These are phyloP conservation scores for Leptocoma aspasia DNA, from an alignment of 2,113 vertebrate genomes.

Conservation along the genomic window DNA sequence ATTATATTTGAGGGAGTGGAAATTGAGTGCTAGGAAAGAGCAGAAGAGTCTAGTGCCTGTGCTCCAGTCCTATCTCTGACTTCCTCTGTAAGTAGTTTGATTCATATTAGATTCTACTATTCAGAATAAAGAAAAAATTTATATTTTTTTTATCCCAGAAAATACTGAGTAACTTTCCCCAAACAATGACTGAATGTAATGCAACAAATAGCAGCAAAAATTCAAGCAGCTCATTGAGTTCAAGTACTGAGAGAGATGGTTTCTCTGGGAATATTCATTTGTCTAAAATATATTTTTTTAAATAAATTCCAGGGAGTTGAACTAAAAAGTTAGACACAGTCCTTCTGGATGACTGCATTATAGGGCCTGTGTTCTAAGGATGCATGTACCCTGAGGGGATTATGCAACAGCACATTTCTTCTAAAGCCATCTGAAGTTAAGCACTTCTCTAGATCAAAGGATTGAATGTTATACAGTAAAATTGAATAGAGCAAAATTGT, in stretches of 20 bases:
- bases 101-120: not conserved
- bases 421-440: not conserved
- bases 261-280: not conserved
- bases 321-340: not conserved
- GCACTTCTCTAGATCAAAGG: not conserved
- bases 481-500: not conserved
- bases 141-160: not conserved
- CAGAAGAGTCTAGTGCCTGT: not conserved
- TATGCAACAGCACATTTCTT: not conserved
- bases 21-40: not conserved
- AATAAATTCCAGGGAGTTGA: not conserved
- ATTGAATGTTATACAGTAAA: not conserved
- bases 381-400: not conserved
- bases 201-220: not conserved
- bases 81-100: not conserved
- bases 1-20: slow-evolving; percentile 14
- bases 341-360: not conserved
- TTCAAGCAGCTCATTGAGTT: not conserved
- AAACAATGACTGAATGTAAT: not conserved
- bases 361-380: not conserved
- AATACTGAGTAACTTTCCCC: not conserved
- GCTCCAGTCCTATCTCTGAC: not conserved
- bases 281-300: not conserved
- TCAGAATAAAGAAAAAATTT: not conserved
- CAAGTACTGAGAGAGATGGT: not conserved